Percentiles rank a stretch among this genome's conserved stretches.
These are phyloP conservation scores for Loxodonta africana DNA, from an alignment of 2,113 vertebrate genomes.

Conservation along the genomic window DNA sequence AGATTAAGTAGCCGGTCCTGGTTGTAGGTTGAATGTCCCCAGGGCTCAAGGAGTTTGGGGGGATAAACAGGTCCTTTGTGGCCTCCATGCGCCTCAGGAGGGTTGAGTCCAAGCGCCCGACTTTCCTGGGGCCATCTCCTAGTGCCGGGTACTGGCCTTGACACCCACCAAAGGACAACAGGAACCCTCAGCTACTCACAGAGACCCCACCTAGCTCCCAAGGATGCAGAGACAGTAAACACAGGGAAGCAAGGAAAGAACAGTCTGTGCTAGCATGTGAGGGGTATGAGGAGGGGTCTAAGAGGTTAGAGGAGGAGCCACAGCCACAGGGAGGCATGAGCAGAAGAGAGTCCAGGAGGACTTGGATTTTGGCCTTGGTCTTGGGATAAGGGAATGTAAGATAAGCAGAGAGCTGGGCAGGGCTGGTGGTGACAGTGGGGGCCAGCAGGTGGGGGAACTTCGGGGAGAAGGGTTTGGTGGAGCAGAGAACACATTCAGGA, in stretches of 20 bases:
- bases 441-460: neutral
- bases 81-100: neutral
- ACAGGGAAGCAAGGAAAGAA: fast-evolving
- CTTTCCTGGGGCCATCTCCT: neutral
- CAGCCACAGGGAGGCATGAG: neutral
- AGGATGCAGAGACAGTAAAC: neutral
- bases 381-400: too few species aligned
- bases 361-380: neutral
- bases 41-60: neutral
- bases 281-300: fast-evolving
- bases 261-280: fast-evolving
- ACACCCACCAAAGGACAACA: too few species aligned
- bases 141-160: neutral
- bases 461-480: neutral
- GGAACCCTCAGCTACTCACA: neutral
- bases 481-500: neutral
- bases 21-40: too few species aligned
- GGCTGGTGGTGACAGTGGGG: neutral
- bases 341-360: neutral
- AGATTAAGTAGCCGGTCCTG: fast-evolving
- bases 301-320: fast-evolving
- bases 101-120: neutral
- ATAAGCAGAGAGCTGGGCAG: neutral
- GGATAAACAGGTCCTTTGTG: neutral
- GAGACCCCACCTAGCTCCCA: fast-evolving